Evolutionary conservation across 2,797 vertebrate genomes (phyloP).

Genomic region (Picus viridis): DNA sequence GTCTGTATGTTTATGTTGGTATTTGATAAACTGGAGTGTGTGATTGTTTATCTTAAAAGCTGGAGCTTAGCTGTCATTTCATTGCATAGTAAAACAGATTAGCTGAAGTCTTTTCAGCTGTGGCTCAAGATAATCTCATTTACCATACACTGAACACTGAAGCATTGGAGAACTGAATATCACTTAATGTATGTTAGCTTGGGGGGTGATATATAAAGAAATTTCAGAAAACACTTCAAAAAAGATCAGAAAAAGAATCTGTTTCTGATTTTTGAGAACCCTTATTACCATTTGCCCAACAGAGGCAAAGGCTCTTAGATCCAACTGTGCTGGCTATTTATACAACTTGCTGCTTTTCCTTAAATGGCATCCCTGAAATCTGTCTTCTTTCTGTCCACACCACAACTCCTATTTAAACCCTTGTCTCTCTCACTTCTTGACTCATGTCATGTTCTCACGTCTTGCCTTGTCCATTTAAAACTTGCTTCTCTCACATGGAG

Average conservation of each 20-base stretch:
- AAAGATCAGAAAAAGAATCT: not conserved
- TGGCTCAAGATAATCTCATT: not conserved
- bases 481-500: not conserved
- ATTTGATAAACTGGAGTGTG: not conserved
- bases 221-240: not conserved
- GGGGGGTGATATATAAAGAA: not conserved
- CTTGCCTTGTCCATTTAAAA: conserved; percentile 13
- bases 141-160: not conserved
- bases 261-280: not conserved
- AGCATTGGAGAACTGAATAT: not conserved
- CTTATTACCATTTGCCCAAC: not conserved
- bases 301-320: not conserved
- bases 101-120: not conserved
- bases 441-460: not conserved
- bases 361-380: not conserved
- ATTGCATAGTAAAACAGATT: not conserved
- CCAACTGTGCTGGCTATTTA: not conserved
- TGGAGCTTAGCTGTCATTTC: not conserved
- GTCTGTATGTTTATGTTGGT: not conserved
- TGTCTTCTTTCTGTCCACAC: conserved; percentile 22
- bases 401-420: not conserved
- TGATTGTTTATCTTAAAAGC: not conserved
- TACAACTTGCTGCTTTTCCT: conserved; percentile 32
- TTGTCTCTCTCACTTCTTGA: conserved; percentile 26
- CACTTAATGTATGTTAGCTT: not conserved